Percentiles rank a stretch among this genome's conserved stretches.
phyloP scores from a whole-genome alignment of 1,140 invertebrate genomes.

The Camponotus floridanus region DNA sequence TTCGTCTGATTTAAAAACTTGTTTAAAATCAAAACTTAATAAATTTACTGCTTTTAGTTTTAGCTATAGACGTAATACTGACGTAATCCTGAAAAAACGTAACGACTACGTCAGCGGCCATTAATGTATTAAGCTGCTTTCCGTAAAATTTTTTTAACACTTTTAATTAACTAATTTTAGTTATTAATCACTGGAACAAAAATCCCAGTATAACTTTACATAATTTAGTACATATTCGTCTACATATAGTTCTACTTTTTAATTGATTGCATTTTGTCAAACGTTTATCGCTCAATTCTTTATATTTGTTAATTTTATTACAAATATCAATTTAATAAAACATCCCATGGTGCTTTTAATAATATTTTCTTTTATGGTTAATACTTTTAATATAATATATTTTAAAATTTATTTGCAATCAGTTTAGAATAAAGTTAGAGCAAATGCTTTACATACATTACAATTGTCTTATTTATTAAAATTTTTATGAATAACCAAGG shows the following conservation, averaged over 20 bases:
- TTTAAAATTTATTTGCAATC: constrained; percentile 30
- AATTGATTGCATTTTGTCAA: not conserved
- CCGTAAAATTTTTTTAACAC: not conserved
- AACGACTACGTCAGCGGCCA: no score
- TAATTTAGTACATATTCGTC: not conserved
- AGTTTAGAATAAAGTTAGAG: constrained; percentile 54
- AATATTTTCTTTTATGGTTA: constrained; percentile 30
- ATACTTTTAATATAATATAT: constrained; percentile 26
- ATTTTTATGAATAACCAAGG: constrained; percentile 42
- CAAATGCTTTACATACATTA: constrained; percentile 6
- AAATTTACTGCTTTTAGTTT: no score
- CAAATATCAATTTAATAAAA: constrained; percentile 30
- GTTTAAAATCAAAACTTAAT: no score
- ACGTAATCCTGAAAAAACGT: no score
- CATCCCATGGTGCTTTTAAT: constrained; percentile 8
- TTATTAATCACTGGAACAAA: constrained; percentile 61
- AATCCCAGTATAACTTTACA: constrained; percentile 46
- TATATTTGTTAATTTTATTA: constrained; percentile 24
- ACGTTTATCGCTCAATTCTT: constrained; percentile 20
- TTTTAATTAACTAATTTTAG: constrained; percentile 24
- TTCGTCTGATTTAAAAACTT: no score
- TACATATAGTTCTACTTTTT: constrained; percentile 18
- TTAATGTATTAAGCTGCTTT: not conserved
- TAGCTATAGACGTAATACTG: no score
- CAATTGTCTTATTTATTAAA: constrained; percentile 37